These are phyloP conservation scores for Rhinophrynus dorsalis DNA, from an alignment of 2,797 vertebrate genomes.

Conservation along the genomic window DNA sequence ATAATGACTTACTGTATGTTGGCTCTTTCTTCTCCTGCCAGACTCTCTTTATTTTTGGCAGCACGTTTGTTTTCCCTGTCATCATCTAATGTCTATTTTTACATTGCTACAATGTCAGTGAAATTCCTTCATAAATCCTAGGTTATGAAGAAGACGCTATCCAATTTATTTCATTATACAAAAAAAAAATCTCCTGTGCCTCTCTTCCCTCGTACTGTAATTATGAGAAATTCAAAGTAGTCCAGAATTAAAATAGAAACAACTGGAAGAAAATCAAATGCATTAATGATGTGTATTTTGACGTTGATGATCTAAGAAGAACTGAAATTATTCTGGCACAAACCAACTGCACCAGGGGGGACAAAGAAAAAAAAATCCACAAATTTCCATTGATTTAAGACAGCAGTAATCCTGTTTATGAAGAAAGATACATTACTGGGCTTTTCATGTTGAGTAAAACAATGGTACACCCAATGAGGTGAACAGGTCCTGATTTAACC, in stretches of 20 bases:
- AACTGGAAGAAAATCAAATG: slow-evolving; percentile 56
- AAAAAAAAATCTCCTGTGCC: slow-evolving; percentile 61
- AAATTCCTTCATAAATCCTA: slow-evolving; percentile 73
- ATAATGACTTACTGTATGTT: slow-evolving; percentile 65
- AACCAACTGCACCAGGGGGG: too few relatives aligned
- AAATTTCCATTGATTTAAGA: too few relatives aligned
- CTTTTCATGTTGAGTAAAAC: too few relatives aligned
- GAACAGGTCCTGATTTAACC: too few relatives aligned
- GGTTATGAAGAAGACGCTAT: slow-evolving; percentile 69
- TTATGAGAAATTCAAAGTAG: slow-evolving; percentile 61
- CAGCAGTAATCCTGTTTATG: too few relatives aligned
- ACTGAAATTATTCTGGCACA: too few relatives aligned
- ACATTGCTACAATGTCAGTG: slow-evolving; percentile 70
- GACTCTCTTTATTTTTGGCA: slow-evolving; percentile 73
- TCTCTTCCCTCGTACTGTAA: slow-evolving; percentile 62
- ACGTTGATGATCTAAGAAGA: too few relatives aligned
- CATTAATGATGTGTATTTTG: slow-evolving; percentile 53
- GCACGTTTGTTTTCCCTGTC: slow-evolving; percentile 70
- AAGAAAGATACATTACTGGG: too few relatives aligned
- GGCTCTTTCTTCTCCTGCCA: slow-evolving; percentile 72
- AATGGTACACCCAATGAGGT: too few relatives aligned
- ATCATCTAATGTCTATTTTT: slow-evolving; percentile 78
- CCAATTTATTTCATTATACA: slow-evolving; percentile 58
- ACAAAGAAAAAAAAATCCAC: too few relatives aligned
- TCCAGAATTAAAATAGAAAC: slow-evolving; percentile 54